Conservation (phyloP, 2,797 vertebrate genomes). For the Neostethus bicornis region DNA sequence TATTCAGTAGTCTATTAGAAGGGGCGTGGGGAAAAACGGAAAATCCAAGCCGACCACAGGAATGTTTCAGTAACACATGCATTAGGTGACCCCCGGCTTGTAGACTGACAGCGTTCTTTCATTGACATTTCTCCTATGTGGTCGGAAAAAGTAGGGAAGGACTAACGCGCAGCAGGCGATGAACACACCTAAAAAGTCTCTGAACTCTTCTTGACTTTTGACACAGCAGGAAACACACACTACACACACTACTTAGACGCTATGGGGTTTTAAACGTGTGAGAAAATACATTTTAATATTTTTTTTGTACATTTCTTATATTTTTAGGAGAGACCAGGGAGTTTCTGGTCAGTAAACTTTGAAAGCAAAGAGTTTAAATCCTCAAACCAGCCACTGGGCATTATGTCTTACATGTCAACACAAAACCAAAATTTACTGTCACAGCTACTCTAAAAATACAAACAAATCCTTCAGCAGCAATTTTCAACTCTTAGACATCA, state of each 20-base stretch:
- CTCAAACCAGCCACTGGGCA: constrained; percentile 2
- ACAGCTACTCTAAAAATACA: background rate
- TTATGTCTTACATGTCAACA: constrained; percentile 2
- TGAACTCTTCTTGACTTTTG: constrained; percentile 24
- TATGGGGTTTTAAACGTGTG: constrained; percentile 3
- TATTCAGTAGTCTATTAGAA: constrained; percentile 43
- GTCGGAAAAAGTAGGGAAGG: constrained; percentile 25
- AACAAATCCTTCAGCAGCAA: background rate
- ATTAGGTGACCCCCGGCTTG: constrained; percentile 42
- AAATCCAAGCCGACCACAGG: constrained; percentile 69
- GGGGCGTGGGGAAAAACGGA: constrained; percentile 56
- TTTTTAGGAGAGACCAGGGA: background rate
- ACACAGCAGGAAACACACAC: constrained; percentile 26
- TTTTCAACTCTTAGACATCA: background rate
- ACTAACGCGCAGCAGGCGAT: constrained; percentile 47
- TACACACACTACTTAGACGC: constrained; percentile 4
- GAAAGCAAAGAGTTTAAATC: background rate
- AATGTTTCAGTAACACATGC: constrained; percentile 73
- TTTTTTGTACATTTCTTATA: background rate
- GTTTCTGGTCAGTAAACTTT: background rate
- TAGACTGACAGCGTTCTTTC: constrained; percentile 68
- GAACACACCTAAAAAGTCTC: constrained; percentile 22
- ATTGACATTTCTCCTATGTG: constrained; percentile 58
- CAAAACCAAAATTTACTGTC: background rate
- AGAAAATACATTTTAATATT: constrained; percentile 5